Evolutionary conservation across 2,888 invertebrate species (phyloP).

Genomic region (Eupsilia transversa): DNA sequence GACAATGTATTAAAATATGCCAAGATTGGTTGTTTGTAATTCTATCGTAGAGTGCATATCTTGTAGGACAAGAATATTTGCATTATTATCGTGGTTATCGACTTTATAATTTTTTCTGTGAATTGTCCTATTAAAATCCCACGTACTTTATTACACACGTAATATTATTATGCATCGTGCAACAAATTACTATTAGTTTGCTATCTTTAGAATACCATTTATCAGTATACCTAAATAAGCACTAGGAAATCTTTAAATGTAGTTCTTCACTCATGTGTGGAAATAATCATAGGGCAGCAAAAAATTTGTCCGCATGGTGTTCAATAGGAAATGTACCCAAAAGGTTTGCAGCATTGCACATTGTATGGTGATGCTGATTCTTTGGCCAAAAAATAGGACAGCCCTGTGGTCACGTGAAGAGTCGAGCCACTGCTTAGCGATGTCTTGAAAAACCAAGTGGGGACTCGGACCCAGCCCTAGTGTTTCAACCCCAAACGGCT

Average conservation of each 20-base stretch:
- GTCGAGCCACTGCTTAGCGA: no score
- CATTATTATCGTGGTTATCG: slow-evolving; percentile 13
- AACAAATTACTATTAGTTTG: background rate
- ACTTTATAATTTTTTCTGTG: slow-evolving; percentile 36
- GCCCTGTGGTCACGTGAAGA: no score
- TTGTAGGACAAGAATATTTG: slow-evolving; percentile 14
- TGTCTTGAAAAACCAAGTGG: no score
- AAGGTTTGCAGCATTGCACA: no score
- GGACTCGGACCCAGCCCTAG: no score
- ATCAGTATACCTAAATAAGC: background rate
- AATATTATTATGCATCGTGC: background rate
- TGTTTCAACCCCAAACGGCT: no score
- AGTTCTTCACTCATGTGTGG: no score
- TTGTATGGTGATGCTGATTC: no score
- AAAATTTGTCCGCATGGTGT: no score
- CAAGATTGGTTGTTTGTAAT: slow-evolving; percentile 11
- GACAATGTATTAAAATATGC: slow-evolving; percentile 21
- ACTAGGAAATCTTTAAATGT: background rate
- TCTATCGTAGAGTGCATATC: slow-evolving; percentile 16
- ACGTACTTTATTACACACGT: slow-evolving; percentile 1
- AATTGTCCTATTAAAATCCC: slow-evolving; percentile 7
- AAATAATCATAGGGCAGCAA: no score
- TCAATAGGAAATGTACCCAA: no score
- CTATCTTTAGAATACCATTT: background rate
- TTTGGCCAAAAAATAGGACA: no score